These are phyloP conservation scores for Lophochroa leadbeateri DNA, from an alignment of 2,113 vertebrate species.

Conservation along the genomic window DNA sequence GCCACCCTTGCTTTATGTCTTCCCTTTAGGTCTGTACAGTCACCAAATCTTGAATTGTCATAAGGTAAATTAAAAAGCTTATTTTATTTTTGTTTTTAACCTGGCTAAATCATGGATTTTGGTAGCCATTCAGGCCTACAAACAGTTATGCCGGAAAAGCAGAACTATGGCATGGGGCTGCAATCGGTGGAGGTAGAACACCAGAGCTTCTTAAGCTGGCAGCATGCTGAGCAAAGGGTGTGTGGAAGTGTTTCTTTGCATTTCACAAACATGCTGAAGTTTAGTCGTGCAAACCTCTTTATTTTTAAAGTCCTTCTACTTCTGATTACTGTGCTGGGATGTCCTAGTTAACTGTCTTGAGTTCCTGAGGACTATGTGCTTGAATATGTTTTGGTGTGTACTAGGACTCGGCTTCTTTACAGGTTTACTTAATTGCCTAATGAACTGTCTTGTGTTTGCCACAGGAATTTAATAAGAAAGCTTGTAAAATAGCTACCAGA, in stretches of 20 bases:
- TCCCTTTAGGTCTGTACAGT: not conserved
- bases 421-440: not conserved
- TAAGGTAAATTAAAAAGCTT: not conserved
- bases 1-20: not conserved
- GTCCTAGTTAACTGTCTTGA: not conserved
- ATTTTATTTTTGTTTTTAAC: not conserved
- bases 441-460: not conserved
- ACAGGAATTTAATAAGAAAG: not conserved
- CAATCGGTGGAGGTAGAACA: fast-evolving
- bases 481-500: not conserved
- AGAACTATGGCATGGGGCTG: not conserved
- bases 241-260: not conserved
- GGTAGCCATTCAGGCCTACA: not conserved
- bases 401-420: not conserved
- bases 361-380: not conserved
- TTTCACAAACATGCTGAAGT: not conserved
- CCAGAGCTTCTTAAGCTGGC: not conserved
- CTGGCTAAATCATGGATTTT: not conserved
- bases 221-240: not conserved
- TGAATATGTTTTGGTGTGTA: not conserved
- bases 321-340: not conserved
- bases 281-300: not conserved
- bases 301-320: not conserved
- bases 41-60: not conserved
- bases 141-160: not conserved